Evolutionary conservation across 1,140 invertebrate species (phyloP), one percentile per base, ranked within the genome.

Genomic region (Tetragonula clypearis): DNA sequence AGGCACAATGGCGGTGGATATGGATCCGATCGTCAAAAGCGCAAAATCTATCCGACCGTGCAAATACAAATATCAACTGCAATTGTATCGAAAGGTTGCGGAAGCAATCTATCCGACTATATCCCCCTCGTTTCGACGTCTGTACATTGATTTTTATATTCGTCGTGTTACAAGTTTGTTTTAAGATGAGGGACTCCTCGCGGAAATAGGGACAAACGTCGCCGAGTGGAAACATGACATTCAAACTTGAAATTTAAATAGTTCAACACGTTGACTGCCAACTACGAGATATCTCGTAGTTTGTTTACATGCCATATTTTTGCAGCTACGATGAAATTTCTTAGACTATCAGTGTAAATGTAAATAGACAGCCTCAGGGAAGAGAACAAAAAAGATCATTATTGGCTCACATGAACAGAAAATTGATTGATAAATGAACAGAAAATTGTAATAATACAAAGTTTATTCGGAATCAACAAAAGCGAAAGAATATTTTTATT

Each of bases 51-150:
- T 60, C 49, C 75, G 14, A 23, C 19, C 41, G 30, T 58, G 21
- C 12, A 35, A 58, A 66, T 23, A 26, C n/a, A 49, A 78, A 78
- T 49, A 84, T 73, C 56, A 73, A 85, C 68, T 71, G 58, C 23
- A 65, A 35, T 53, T 23, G 6, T 60, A 71, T n/a, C 62, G 15
- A 79, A 79, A 79, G 65, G 69, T 78, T 58, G 35, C 30, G 56
- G 41, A 19, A 73, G 23, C 30, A 81, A 85, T 79, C 55, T 81
- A 41, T 55, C 14, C 60, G 60, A 11, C 75, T 9, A 49, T 30
- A 11, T 66, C 26, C 53, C 15, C 15, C 12, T 30, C 15, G 12
- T 55, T 1, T 30, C 69, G 21, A 53, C 14, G 41, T 9, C 17
- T 72, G 23, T 49, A 72, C 14, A n/a, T 49, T 9, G 41, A 15